Evolutionary conservation across 2,888 invertebrate species (phyloP).

Genomic region (Agriotes lineatus): DNA sequence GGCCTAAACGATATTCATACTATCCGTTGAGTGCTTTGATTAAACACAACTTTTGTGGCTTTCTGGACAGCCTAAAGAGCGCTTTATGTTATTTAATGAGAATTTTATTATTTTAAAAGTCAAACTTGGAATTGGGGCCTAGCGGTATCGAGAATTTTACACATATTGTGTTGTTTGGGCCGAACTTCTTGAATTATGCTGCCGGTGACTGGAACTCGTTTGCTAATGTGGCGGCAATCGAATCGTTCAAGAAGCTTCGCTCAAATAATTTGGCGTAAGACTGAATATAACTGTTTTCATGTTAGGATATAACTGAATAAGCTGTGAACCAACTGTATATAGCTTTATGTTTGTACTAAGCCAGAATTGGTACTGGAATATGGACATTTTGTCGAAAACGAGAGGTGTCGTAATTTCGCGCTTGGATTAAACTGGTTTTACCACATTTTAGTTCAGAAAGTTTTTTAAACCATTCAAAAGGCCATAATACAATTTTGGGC

Average conservation of each 20-base stretch:
- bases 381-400: no score
- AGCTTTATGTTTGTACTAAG: background rate
- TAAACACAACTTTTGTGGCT: background rate
- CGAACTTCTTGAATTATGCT: constrained; percentile 1
- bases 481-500: no score
- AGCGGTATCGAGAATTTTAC: constrained; percentile 11
- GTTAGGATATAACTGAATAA: constrained; percentile 11
- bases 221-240: no score
- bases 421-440: no score
- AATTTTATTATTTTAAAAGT: background rate
- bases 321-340: constrained; percentile 9
- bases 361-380: background rate
- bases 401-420: no score
- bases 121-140: background rate
- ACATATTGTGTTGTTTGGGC: constrained; percentile 1
- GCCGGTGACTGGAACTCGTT: no score
- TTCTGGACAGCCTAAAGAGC: background rate
- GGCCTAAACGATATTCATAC: constrained; percentile 3
- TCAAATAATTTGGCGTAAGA: constrained; percentile 19
- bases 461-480: no score
- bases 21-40: no score
- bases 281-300: constrained; percentile 21
- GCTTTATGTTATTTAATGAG: background rate
- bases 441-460: no score
- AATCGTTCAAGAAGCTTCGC: constrained; percentile 6